Evolutionary conservation across 2,797 vertebrate genomes (phyloP), one percentile per base, ranked within the genome.

Genomic region (Channa striata): DNA sequence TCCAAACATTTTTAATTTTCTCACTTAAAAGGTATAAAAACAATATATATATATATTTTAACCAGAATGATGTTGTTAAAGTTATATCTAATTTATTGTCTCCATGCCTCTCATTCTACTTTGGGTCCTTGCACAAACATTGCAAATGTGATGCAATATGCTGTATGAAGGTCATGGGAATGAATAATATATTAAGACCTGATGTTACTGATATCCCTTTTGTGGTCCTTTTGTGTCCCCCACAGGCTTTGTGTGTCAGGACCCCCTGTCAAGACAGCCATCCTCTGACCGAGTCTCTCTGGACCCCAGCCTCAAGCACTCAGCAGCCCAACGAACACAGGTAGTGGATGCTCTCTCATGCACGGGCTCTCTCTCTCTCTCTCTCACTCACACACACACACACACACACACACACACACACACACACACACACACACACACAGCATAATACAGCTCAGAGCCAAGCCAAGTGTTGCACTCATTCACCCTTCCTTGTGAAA

Each of bases 181-280:
- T 51, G 50, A 75, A 59, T 46, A 67, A 59, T 53, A 58, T 74
- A 40, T 75, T 71, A 78, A 61, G 63, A 59, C 21, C 64, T 69
- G 60, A 81, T 83, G 63, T 77, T 77, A 64, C 68, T 30, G 17
- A 72, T 50, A 65, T 30, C 63, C 49, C 36, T 11, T 77, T 65
- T 60, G 53, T 74, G 34, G 52, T 42, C 74, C 19, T 42, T 66
- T 20, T 73, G 62, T 70, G 52, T 77, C 61, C 57, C n/a, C 66
- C n/a, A 8, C 73, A 99, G 97, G 97, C 51, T 95, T 98, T 5
- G 95, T 98, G 61, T 98, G 97, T 92, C 96, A 96, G 82, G 95
- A 97, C 90, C 96, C 96, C 69, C 78, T 95, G 71, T 93, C 89
- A 58, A 93, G 92, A 69, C 92, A 92, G 43, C 81, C 78, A 20